phyloP scores from a whole-genome alignment of 1,140 invertebrate genomes.

The Sarcophaga peregrina region DNA sequence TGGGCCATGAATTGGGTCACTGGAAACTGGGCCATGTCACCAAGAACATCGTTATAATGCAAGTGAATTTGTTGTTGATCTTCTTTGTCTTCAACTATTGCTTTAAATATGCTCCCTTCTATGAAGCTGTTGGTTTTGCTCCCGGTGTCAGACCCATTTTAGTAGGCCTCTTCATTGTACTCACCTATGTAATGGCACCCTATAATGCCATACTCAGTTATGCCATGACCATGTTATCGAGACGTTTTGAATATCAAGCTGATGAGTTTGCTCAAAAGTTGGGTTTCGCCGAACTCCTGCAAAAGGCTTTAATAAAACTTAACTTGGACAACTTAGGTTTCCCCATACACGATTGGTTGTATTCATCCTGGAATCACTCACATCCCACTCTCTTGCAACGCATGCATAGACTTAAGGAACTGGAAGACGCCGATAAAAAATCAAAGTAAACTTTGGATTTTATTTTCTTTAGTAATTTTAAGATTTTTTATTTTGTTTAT shows the following conservation, averaged over 20 bases:
- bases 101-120: constrained; percentile 83
- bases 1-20: constrained; percentile 97
- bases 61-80: constrained; percentile 80
- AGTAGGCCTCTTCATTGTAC: constrained; percentile 91
- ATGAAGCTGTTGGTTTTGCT: constrained; percentile 89
- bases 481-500: not conserved
- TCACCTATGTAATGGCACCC: constrained; percentile 92
- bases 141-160: constrained; percentile 82
- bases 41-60: constrained; percentile 87
- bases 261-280: constrained; percentile 90
- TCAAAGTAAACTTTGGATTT: constrained; percentile 29
- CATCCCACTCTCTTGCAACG: constrained; percentile 97
- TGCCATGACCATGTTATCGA: constrained; percentile 74
- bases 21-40: constrained; percentile 94
- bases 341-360: constrained; percentile 90
- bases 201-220: constrained; percentile 89
- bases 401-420: constrained; percentile 70
- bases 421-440: constrained; percentile 46
- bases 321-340: constrained; percentile 95
- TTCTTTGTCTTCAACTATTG: constrained; percentile 89
- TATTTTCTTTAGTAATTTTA: constrained; percentile 3
- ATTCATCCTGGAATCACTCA: constrained; percentile 93
- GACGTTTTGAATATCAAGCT: constrained; percentile 96
- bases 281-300: constrained; percentile 78
- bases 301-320: constrained; percentile 88